These are phyloP conservation scores for Drosophila hydei DNA, from an alignment of 1,140 invertebrate species.

Conservation along the genomic window DNA sequence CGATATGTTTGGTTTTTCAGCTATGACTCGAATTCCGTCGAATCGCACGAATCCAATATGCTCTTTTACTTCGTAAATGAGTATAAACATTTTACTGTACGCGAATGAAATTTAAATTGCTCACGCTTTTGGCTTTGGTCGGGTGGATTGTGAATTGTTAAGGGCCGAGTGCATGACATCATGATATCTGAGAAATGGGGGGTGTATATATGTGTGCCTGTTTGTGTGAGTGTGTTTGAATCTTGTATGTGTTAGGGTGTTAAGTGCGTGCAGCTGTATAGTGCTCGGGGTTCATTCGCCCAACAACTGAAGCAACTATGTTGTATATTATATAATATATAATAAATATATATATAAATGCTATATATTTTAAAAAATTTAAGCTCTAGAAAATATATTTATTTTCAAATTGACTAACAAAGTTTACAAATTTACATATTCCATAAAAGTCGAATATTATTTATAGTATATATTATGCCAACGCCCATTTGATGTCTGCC, in stretches of 20 bases:
- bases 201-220: conserved; percentile 12
- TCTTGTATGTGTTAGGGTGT: conserved; percentile 44
- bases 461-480: too few species aligned
- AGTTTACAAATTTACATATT: too few species aligned
- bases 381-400: not conserved
- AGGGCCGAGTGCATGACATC: conserved; percentile 36
- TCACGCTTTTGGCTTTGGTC: conserved; percentile 13
- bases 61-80: too few species aligned
- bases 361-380: not conserved
- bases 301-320: not conserved
- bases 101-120: conserved; percentile 40
- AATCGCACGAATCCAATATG: too few species aligned
- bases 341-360: not conserved
- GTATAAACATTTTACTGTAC: not conserved
- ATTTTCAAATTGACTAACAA: too few species aligned
- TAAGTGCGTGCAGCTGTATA: conserved; percentile 57
- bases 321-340: not conserved
- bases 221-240: conserved; percentile 7
- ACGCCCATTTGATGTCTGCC: not conserved
- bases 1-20: too few species aligned
- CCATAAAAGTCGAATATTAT: too few species aligned
- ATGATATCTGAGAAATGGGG: conserved; percentile 10
- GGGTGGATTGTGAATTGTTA: conserved; percentile 14
- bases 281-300: conserved; percentile 8
- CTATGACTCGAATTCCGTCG: too few species aligned